Evolutionary conservation across 2,113 vertebrate genomes (phyloP), one percentile per base, ranked within the genome.

Genomic region (Pseudorasbora parva): DNA sequence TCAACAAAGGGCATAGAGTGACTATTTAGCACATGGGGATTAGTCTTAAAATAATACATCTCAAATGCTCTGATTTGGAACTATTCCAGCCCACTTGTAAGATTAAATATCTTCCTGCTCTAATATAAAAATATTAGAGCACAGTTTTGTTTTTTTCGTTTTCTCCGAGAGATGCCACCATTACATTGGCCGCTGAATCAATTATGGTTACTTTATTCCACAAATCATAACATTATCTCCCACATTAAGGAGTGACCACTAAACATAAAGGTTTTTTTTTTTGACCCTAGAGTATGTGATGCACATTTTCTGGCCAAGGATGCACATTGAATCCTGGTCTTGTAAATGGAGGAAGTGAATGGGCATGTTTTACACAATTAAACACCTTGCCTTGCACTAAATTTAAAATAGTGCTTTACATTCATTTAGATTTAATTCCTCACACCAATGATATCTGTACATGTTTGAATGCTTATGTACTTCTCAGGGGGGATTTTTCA

Each of bases 401-500:
- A 72, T 19, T n/a, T 45, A 6, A 8, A 23, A 72, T 45, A 72
- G 72, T 74, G 43, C 47, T 74, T 51, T 25, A 74, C 14, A 30
- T 57, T 8, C 49, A 41, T 57, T 56, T 41, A 41, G 74, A 12
- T 79, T 47, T 4, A 33, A 51, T 80, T 68, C 49, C 59, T 54
- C 12, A 49, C 62, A 69, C 27, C 62, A 69, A 8, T 68, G 27
- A 41, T 69, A 14, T 54, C 27, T 17, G 47, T 51, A 80, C 43
- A 66, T 78, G 51, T 60, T 23, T 27, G 27, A 37, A 54, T 81
- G 15, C 14, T 81, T 51, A 54, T 81, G 62, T 69, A 69, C 79
- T 81, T 81, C 79, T 81, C 79, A 81, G 79, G 79, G 79, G 60
- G 64, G 62, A 56, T 81, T 81, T 81, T 81, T 56, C 64, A 79